Base-by-base conservation (phyloP, 2,888 invertebrate genomes). In the Sarcophaga subvicina region DNA sequence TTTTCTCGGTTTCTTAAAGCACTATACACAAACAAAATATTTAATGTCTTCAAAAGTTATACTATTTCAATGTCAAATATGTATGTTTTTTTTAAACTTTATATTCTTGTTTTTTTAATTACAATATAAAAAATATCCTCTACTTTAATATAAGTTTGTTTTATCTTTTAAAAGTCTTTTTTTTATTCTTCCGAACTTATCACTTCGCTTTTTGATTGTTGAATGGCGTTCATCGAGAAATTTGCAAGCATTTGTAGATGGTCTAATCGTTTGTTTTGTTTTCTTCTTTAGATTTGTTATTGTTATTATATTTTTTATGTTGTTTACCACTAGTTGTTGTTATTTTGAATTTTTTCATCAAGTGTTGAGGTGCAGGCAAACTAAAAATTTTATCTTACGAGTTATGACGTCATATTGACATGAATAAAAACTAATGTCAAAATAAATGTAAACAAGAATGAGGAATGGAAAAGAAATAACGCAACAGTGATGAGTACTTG, bases 141-240 rank as follows among this genome's bases (percentile, higher is more conserved):
- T 66, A 47, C 37, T 64, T 22, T n/a, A 54, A 17, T 37, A 37
- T 37, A 37, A 37, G 37, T 8, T 37, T 37, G 64, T 73, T 27
- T 22, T 27, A 37, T 54, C 63, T 69, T 64, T 70, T 76, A 22
- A 60, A 69, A 60, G 14, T 54, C 37, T 17, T 22, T 72, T 78
- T 78, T 81, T 72, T 81, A 69, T 70, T 82, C 75, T 83, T 71
- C 80, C 86, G 83, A 88, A 88, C 88, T 89, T 88, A 84, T 88
- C 88, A 81, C 88, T 89, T 88, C 62, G 87, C 85, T 82, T 88
- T 88, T 86, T 80, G 83, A 66, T 88, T 89, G 78, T 88, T 89
- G 88, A 90, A 88, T 89, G 89, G 69, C 67, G 59, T 66, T 71
- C 47, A 79, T 47, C 45, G 27, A 54, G 66, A 66, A 60, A 27